Conservation (phyloP, 2,888 invertebrate genomes). For the Oscheius sp. region DNA sequence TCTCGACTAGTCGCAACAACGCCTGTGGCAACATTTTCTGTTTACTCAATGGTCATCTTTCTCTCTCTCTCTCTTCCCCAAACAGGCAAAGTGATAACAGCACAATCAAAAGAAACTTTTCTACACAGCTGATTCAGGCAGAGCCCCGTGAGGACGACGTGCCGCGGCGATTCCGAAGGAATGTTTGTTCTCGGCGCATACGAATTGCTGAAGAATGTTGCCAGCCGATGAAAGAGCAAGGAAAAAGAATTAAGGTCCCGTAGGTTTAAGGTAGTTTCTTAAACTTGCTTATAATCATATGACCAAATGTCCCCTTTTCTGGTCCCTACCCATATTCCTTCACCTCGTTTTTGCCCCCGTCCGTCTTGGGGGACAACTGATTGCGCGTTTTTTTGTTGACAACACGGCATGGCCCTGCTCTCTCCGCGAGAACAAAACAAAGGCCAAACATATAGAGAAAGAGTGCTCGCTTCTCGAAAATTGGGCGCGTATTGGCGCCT, state of each 20-base stretch:
- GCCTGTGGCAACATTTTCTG: constrained; percentile 26
- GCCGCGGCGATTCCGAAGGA: constrained; percentile 28
- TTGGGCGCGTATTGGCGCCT: too few relatives aligned
- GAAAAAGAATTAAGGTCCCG: not conserved
- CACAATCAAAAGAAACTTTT: not conserved
- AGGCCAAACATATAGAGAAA: not conserved
- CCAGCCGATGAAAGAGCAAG: constrained; percentile 9
- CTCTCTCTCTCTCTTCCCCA: constrained; percentile 13
- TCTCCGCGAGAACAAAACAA: not conserved
- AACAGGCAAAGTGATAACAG: constrained; percentile 4
- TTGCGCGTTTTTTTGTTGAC: not conserved
- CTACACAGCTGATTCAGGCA: too few relatives aligned
- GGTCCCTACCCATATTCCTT: not conserved
- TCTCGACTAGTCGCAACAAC: not conserved
- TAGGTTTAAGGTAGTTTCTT: not conserved
- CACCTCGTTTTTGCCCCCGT: not conserved
- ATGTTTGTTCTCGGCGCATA: constrained; percentile 35
- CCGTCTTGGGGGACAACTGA: not conserved
- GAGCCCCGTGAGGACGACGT: constrained; percentile 1
- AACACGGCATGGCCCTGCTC: not conserved
- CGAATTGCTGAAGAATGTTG: constrained; percentile 35
- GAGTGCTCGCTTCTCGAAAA: too few relatives aligned
- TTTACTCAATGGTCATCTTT: constrained; percentile 24
- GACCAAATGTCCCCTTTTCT: not conserved
- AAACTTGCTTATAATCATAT: not conserved